A percentile compares a stretch with the other conserved stretches of the same genome.
Evolutionary conservation across 1,140 invertebrate genomes (phyloP).

Genomic region (Radopholus similis): DNA sequence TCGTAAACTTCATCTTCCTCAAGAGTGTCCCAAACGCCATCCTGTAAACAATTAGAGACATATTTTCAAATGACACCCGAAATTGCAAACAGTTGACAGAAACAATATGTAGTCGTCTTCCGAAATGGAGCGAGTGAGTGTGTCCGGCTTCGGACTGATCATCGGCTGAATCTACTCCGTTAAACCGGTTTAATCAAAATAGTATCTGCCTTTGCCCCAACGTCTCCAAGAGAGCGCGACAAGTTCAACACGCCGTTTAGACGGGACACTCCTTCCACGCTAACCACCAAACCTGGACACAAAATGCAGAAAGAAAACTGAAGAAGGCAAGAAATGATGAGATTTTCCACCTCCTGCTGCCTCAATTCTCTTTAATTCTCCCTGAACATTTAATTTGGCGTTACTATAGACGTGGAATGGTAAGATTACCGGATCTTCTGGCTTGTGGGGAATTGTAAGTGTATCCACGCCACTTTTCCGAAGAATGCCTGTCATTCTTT

Average conservation of each 20-base stretch:
- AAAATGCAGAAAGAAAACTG: no score
- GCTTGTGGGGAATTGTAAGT: not conserved
- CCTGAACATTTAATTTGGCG: not conserved
- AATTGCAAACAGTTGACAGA: not conserved
- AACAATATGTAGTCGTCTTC: conserved; percentile 17
- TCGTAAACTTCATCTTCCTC: conserved; percentile 13
- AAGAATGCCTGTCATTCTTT: not conserved
- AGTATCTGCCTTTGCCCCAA: conserved; percentile 1
- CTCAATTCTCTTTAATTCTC: conserved; percentile 18
- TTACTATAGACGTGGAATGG: not conserved
- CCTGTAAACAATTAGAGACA: no score
- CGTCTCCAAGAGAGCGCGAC: conserved; percentile 16
- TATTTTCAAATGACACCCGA: no score
- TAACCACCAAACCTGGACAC: no score
- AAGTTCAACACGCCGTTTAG: conserved; percentile 25
- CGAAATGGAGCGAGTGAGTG: not conserved
- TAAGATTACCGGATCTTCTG: conserved; percentile 1
- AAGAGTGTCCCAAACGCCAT: conserved; percentile 14
- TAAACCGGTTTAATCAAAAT: not conserved
- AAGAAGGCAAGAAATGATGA: no score
- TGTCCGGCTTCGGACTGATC: conserved; percentile 21
- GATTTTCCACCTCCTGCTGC: conserved; percentile 10
- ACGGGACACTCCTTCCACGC: conserved; percentile 13
- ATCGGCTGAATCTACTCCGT: not conserved
- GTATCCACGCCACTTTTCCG: not conserved